Evolutionary conservation across 2,797 vertebrate genomes (phyloP).

Genomic region (Chelmon rostratus): DNA sequence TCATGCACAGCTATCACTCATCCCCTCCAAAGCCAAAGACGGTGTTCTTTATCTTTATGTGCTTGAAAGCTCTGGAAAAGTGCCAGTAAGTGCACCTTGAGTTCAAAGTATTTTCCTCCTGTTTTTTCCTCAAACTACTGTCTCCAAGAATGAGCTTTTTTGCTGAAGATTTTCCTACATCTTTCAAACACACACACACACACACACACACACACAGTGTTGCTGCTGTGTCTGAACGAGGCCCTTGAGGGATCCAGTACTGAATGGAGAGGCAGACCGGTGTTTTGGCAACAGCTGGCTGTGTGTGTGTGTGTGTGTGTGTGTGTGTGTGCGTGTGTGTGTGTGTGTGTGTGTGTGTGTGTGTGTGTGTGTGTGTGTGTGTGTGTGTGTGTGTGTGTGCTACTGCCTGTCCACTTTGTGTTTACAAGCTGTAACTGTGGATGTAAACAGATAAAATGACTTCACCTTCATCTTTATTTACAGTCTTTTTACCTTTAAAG

Average conservation of each 20-base stretch:
- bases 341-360: background rate
- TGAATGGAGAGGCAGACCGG: conserved; percentile 28
- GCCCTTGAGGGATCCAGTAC: conserved; percentile 26
- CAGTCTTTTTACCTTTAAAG: background rate
- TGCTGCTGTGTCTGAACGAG: conserved; percentile 25
- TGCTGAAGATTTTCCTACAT: background rate
- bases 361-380: background rate
- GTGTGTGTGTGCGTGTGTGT: conserved; percentile 1
- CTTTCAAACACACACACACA: conserved; percentile 1
- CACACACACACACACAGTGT: background rate
- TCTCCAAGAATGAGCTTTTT: background rate
- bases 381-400: background rate
- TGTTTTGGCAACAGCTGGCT: conserved; percentile 71
- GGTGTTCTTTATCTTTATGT: too few relatives aligned
- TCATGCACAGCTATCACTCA: background rate
- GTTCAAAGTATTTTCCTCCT: background rate
- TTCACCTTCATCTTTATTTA: conserved; percentile 32
- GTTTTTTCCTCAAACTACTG: background rate
- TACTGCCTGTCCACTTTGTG: conserved; percentile 4
- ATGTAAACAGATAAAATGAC: conserved; percentile 37
- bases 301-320: background rate
- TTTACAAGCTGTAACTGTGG: conserved; percentile 10
- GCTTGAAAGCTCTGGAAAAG: background rate
- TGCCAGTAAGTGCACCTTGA: background rate
- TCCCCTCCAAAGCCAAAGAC: background rate